Base-by-base conservation (phyloP, 1,140 invertebrate species). In the Macrocentrus cingulum region DNA sequence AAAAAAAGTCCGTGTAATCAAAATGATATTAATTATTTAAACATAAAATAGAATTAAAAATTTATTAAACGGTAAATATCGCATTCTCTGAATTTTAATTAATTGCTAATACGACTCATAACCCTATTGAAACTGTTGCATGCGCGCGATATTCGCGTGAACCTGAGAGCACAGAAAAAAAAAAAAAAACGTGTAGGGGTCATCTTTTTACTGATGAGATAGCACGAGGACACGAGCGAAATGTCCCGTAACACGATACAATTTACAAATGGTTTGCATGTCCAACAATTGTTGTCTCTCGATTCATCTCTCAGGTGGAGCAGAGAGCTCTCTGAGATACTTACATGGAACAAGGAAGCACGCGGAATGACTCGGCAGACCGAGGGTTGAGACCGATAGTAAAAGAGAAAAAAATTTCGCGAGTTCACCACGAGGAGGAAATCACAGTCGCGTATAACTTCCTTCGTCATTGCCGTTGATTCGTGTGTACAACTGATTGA, bases 391-490 rank as follows among this genome's bases (percentile, higher is more conserved):
- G 19, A 46, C 18, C 18, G 19, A 56, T 29, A 56, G 45, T 48
- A 46, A 36, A 20, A 39, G n/a, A 44, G 4, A 16, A 44, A 25
- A n/a, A n/a, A n/a, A n/a, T n/a, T n/a, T n/a, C n/a, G n/a, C n/a
- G n/a, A n/a, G n/a, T 25, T 42, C 16, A 22, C 15, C 11, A 8
- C 8, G 15, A 32, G 36, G 11, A 36, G 53, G 20, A 32, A n/a
- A 23, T 59, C 49, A 59, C n/a, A 59, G 54, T 56, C 54, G 54
- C 54, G 54, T 56, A 45, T 56, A 48, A 54, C 39, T 22, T 39
- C 23, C 48, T 16, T 29, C 16, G 15, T 51, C 48, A 32, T 48
- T 56, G 29, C 42, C 49, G 48, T 56, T 56, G 54, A 48, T 56
- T 56, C 34, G 23, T 44, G 44, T 46, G 54, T 42, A 23, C 51